Evolutionary conservation across 2,113 vertebrate genomes (phyloP), one percentile per base, ranked within the genome.

Genomic region (Urocolius indicus): DNA sequence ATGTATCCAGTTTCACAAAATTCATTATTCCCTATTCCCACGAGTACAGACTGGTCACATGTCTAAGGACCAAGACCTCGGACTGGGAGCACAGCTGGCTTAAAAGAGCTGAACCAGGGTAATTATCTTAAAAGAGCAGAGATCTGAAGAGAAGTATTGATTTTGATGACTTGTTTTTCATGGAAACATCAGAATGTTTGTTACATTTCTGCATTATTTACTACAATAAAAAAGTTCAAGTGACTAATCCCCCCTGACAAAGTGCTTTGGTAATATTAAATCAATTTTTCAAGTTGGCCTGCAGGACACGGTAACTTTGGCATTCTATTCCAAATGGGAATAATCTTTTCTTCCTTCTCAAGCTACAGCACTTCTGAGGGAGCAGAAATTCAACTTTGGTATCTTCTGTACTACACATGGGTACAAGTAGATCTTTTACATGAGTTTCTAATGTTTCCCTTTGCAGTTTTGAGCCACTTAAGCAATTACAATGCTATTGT

Each of bases 1-100:
- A 5, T 0, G 36, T 66, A 89, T 90, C 75, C 76, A 72, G 79
- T 96, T 93, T 92, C 90, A 94, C 68, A 78, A 88, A 95, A 93
- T 78, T 79, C 78, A 65, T 92, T 90, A 81, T 34, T 77, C 32
- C 38, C 57, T 59, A 67, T 36, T 90, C 90, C 79, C 90, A 57
- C 0, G 6, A 84, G 78, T 26, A 30, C 86, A 67, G 51, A 6
- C 52, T 61, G 76, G 93, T 96, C 79, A 84, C 76, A 59, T 75
- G 93, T 45, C 83, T 79, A 75, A 84, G 81, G 88, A 92, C 69
- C 57, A 30, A 84, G 92, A 83, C 65, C 67, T 80, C 55, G 63
- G 83, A 67, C 61, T 54, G 43, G 83, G 76, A 90, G 51, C 61
- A 48, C 75, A 81, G 93, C 68, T 93, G 82, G 38, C 63, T 86